phyloP scores from a whole-genome alignment of 1,140 invertebrate genomes.

The Cydia pomonella region DNA sequence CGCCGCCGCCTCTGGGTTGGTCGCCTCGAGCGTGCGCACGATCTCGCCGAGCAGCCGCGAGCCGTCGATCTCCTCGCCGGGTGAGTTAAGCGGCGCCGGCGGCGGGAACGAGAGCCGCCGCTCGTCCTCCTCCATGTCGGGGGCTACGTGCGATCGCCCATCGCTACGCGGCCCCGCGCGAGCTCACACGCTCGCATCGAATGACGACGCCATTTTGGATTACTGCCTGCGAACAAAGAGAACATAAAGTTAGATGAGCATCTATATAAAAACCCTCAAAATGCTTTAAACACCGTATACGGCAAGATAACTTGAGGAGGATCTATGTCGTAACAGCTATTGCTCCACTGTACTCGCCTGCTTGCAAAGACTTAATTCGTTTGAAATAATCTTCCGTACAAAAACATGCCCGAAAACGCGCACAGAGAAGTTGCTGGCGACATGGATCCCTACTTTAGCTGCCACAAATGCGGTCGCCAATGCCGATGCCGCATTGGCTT shows the following conservation, averaged over 20 bases:
- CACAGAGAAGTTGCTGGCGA: no score
- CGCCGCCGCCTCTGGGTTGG: conserved; percentile 71
- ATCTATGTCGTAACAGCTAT: no score
- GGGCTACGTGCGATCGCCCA: conserved; percentile 62
- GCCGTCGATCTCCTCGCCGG: conserved; percentile 77
- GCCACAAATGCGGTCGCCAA: no score
- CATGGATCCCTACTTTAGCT: no score
- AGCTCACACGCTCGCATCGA: conserved; percentile 54
- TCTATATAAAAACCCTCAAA: neutral
- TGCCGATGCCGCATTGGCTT: no score
- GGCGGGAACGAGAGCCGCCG: conserved; percentile 76
- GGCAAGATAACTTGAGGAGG: no score
- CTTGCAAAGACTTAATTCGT: no score
- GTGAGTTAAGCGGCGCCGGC: conserved; percentile 76
- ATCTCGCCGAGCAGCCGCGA: conserved; percentile 76
- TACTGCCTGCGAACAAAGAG: conserved; percentile 66
- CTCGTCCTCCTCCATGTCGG: conserved; percentile 75
- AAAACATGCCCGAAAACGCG: no score
- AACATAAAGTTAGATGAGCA: conserved; percentile 8
- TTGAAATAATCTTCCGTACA: no score
- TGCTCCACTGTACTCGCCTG: no score
- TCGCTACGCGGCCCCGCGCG: conserved; percentile 55
- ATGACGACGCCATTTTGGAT: conserved; percentile 63
- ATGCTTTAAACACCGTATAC: no score
- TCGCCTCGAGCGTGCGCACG: conserved; percentile 74